A percentile compares a stretch with the other conserved stretches of the same genome.
Evolutionary conservation across 2,888 invertebrate species (phyloP).

Genomic region (Griposia aprilina): DNA sequence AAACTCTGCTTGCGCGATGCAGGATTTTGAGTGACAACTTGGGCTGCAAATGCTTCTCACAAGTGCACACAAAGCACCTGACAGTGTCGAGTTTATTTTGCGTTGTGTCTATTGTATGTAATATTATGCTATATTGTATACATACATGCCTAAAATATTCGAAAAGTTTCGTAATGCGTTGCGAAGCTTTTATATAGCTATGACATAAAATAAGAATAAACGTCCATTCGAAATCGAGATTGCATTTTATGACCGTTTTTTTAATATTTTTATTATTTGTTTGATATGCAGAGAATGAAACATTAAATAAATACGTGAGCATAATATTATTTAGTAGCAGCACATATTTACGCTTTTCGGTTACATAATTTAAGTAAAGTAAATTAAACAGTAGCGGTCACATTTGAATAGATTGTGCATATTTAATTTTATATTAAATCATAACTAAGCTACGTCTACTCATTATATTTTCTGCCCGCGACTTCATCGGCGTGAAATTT

Average conservation of each 20-base stretch:
- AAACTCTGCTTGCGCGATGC: too few species aligned
- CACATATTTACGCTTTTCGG: not conserved
- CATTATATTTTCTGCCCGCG: too few species aligned
- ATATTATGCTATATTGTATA: too few species aligned
- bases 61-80: conserved; percentile 99
- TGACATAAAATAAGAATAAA: not conserved
- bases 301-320: conserved; percentile 17
- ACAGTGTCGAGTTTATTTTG: conserved; percentile 89
- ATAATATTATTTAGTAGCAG: not conserved
- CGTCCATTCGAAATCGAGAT: not conserved
- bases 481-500: too few species aligned
- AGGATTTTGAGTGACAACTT: conserved; percentile 92
- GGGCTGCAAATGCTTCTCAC: conserved; percentile 99
- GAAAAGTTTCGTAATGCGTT: too few species aligned
- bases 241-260: not conserved
- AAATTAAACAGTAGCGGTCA: not conserved
- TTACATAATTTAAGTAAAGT: not conserved
- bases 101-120: too few species aligned
- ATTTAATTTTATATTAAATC: not conserved
- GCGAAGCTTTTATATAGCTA: not conserved
- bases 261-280: not conserved
- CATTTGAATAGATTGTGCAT: not conserved
- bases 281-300: conserved; percentile 20
- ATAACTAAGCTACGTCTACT: not conserved
- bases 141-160: too few species aligned